Percentiles rank a stretch among this genome's conserved stretches.
These are phyloP conservation scores for Athripsodes cinereus DNA, from an alignment of 2,888 invertebrate species.

Conservation along the genomic window DNA sequence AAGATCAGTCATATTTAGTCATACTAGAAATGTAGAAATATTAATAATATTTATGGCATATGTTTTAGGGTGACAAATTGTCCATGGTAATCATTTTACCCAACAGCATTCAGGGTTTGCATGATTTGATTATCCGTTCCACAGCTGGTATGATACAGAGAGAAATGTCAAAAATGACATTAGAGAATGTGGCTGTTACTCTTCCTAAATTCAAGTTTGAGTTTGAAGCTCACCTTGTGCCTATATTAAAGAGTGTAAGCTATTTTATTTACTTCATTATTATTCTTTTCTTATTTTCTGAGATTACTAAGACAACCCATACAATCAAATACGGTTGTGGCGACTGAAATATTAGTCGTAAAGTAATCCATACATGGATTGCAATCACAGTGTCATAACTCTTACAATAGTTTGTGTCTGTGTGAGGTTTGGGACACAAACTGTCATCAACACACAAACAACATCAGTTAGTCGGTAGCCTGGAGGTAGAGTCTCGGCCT, in stretches of 20 bases:
- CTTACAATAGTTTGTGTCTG: too few species aligned
- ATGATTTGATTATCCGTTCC: constrained; percentile 52
- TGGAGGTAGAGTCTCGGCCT: too few species aligned
- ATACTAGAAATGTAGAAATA: not conserved
- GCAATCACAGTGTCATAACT: too few species aligned
- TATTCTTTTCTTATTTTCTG: too few species aligned
- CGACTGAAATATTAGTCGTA: too few species aligned
- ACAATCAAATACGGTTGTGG: too few species aligned
- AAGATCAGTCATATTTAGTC: not conserved
- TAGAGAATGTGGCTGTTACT: constrained; percentile 53
- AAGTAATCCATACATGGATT: too few species aligned
- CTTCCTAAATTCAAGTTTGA: constrained; percentile 73
- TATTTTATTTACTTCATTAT: too few species aligned
- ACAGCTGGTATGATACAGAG: constrained; percentile 49
- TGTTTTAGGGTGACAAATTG: constrained; percentile 60
- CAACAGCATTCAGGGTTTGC: constrained; percentile 55
- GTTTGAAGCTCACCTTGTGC: constrained; percentile 56
- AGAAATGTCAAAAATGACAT: constrained; percentile 54
- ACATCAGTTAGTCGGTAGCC: too few species aligned
- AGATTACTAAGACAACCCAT: too few species aligned
- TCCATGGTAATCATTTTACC: constrained; percentile 71
- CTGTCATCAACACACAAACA: too few species aligned
- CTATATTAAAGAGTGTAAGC: constrained; percentile 55
- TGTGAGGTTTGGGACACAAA: too few species aligned
- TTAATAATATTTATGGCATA: not conserved